These are phyloP conservation scores for Psittacus erithacus DNA, from an alignment of 2,113 vertebrate genomes.

Conservation along the genomic window DNA sequence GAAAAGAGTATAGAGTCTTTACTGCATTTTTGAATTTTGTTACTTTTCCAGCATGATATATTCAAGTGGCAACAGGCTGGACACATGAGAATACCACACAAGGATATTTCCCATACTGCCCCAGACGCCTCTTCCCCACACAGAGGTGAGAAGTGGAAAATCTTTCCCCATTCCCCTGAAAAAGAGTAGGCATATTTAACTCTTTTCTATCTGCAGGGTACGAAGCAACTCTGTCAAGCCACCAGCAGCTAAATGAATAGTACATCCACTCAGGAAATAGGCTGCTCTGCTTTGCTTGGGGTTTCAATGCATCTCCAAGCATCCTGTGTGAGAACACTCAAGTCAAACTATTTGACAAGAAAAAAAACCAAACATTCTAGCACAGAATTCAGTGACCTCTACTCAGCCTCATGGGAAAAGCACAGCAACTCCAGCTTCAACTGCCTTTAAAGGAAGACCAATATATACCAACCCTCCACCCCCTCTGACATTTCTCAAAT, in stretches of 20 bases:
- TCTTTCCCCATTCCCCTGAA: neutral
- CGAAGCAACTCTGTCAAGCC: neutral
- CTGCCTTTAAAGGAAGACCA: slow-evolving; percentile 21
- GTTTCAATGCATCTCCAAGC: neutral
- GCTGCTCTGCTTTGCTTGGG: neutral
- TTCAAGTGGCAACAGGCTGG: neutral
- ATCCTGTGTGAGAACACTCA: fast-evolving
- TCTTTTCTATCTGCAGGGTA: neutral
- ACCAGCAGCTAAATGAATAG: neutral
- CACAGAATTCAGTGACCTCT: neutral
- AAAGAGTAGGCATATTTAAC: neutral
- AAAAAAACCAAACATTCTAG: neutral
- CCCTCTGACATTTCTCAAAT: neutral
- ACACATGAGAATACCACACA: neutral
- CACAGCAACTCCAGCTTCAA: neutral
- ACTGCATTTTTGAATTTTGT: neutral
- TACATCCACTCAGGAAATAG: neutral
- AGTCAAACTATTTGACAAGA: neutral
- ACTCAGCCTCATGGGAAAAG: neutral
- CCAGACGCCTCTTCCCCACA: neutral
- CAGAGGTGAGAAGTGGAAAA: neutral
- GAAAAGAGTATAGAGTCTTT: neutral
- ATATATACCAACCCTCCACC: neutral
- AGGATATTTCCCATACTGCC: neutral
- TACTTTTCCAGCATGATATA: neutral